Conservation (phyloP, 2,888 invertebrate species). For the Seira musarum region DNA sequence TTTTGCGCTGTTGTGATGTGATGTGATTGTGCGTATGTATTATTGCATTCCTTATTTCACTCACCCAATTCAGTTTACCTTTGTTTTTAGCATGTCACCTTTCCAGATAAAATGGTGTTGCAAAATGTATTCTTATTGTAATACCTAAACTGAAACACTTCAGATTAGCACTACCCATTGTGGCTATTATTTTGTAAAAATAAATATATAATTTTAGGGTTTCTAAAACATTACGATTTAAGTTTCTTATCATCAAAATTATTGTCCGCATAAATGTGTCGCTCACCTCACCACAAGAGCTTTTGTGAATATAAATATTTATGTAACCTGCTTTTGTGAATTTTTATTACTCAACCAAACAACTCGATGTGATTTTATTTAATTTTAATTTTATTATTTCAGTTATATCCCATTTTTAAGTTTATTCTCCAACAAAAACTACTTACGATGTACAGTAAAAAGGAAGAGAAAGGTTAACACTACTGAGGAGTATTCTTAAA, state of each 20-base stretch:
- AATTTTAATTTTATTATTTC: slow-evolving; percentile 4
- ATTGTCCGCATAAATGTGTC: slow-evolving; percentile 1
- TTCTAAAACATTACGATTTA: too few species aligned
- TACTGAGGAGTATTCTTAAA: not conserved
- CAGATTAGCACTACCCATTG: too few species aligned
- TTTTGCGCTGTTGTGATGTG: not conserved
- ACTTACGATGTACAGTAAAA: too few species aligned
- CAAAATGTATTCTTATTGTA: too few species aligned
- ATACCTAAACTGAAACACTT: too few species aligned
- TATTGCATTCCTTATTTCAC: not conserved
- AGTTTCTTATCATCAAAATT: not conserved
- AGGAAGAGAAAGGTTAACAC: not conserved
- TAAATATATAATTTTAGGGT: too few species aligned
- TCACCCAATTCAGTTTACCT: too few species aligned
- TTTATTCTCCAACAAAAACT: not conserved
- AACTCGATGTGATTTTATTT: not conserved
- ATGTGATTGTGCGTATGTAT: not conserved
- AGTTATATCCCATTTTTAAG: not conserved
- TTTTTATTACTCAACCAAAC: too few species aligned
- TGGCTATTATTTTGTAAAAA: too few species aligned
- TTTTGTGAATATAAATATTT: not conserved
- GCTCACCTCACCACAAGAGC: not conserved
- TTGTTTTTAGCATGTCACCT: too few species aligned
- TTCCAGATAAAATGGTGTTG: too few species aligned
- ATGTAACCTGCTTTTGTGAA: not conserved